These are phyloP conservation scores for Anas capensis DNA, from an alignment of 2,797 vertebrate species.

Conservation along the genomic window DNA sequence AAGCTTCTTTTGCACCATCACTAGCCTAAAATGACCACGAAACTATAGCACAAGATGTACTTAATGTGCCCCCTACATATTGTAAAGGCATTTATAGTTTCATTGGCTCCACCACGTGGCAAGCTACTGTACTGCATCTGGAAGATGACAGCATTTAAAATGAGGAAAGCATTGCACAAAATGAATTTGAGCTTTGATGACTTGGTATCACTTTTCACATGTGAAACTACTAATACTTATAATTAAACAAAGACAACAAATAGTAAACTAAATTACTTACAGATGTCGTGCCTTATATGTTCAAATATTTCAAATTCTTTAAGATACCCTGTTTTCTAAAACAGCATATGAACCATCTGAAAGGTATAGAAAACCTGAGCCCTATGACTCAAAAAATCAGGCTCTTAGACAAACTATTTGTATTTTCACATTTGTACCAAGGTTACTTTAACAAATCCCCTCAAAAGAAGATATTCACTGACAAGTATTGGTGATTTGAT, in stretches of 20 bases:
- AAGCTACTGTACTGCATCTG: background rate
- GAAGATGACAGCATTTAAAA: background rate
- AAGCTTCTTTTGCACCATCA: background rate
- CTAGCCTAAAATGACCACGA: background rate
- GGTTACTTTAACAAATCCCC: background rate
- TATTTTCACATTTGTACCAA: no score
- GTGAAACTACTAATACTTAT: background rate
- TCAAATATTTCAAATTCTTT: background rate
- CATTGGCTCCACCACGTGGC: constrained; percentile 41
- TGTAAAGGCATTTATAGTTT: background rate
- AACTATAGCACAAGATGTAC: background rate
- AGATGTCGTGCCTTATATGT: background rate
- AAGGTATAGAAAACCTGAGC: background rate
- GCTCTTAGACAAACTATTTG: no score
- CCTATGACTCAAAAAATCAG: background rate
- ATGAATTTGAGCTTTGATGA: background rate
- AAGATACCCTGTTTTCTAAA: background rate
- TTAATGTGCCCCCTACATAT: fast-evolving
- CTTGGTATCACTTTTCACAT: background rate
- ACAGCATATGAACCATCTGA: background rate
- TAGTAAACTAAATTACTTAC: background rate
- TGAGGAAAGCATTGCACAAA: background rate
- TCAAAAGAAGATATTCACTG: background rate
- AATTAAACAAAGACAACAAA: background rate
- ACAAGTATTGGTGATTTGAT: background rate